These are phyloP conservation scores for Argynnis bischoffii DNA, from an alignment of 2,888 invertebrate genomes.

Conservation along the genomic window DNA sequence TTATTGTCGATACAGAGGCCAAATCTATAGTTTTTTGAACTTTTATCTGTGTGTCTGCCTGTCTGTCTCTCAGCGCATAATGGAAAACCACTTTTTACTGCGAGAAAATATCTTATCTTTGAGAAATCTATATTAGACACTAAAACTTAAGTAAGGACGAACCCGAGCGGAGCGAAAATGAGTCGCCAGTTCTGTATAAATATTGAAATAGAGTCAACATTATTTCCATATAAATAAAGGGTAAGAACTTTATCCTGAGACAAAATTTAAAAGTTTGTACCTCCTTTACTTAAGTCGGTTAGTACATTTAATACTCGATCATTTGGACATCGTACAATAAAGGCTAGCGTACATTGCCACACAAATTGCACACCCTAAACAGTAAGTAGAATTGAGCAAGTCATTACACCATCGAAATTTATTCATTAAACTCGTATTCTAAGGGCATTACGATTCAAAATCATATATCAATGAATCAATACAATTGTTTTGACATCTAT, in stretches of 20 bases:
- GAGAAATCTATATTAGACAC: too few relatives aligned
- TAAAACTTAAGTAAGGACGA: too few relatives aligned
- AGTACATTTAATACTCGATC: slow-evolving; percentile 9
- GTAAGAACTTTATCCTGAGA: not conserved
- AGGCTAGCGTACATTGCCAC: slow-evolving; percentile 31
- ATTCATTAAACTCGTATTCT: slow-evolving; percentile 3
- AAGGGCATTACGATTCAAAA: slow-evolving; percentile 16
- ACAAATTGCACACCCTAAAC: slow-evolving; percentile 24
- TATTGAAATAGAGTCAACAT: too few relatives aligned
- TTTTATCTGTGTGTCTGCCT: too few relatives aligned
- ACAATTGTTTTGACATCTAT: not conserved
- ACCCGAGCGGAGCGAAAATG: too few relatives aligned
- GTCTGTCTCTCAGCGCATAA: too few relatives aligned
- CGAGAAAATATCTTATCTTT: too few relatives aligned
- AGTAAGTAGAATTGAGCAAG: slow-evolving; percentile 10
- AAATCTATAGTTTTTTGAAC: too few relatives aligned
- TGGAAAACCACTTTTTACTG: too few relatives aligned
- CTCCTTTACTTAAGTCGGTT: not conserved
- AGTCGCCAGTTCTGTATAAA: too few relatives aligned
- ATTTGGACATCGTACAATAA: slow-evolving; percentile 20
- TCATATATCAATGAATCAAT: not conserved
- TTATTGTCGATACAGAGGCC: too few relatives aligned
- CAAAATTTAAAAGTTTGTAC: not conserved
- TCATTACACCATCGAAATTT: slow-evolving; percentile 2
- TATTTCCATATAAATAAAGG: too few relatives aligned